These are phyloP conservation scores for Scelioninae gen. 1 DNA, from an alignment of 2,888 invertebrate species.

Conservation along the genomic window DNA sequence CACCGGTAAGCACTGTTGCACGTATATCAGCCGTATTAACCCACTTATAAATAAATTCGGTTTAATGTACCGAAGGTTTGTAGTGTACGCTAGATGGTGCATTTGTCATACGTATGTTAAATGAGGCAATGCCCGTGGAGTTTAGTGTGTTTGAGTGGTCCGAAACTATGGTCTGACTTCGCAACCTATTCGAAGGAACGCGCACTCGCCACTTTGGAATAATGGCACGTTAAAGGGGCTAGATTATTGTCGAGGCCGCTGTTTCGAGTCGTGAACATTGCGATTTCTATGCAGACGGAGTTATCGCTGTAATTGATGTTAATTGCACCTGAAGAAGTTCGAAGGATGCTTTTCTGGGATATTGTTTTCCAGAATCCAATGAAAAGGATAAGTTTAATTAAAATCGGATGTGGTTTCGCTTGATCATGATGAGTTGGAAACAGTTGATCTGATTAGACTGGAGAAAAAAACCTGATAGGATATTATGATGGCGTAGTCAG, in stretches of 20 bases:
- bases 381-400: background rate
- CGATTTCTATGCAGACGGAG: slow-evolving; percentile 36
- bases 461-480: too few species aligned
- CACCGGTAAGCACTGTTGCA: slow-evolving; percentile 11
- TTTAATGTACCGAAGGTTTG: slow-evolving; percentile 45
- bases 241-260: slow-evolving; percentile 38
- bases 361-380: background rate
- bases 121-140: slow-evolving; percentile 26
- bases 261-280: slow-evolving; percentile 41
- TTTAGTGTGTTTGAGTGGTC: slow-evolving; percentile 30
- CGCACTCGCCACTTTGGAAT: slow-evolving; percentile 45
- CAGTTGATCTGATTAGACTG: too few species aligned
- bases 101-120: slow-evolving; percentile 53
- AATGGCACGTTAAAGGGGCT: slow-evolving; percentile 43
- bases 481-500: too few species aligned
- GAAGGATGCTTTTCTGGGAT: background rate
- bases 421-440: too few species aligned
- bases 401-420: too few species aligned
- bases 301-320: slow-evolving; percentile 54
- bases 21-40: slow-evolving; percentile 51
- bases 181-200: slow-evolving; percentile 4
- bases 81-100: slow-evolving; percentile 18
- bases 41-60: slow-evolving; percentile 57
- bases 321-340: slow-evolving; percentile 21
- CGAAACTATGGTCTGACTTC: slow-evolving; percentile 6